Percentiles rank a stretch among this genome's conserved stretches.
Conservation (phyloP, 1,140 invertebrate species). For the Drosophila tristis region DNA sequence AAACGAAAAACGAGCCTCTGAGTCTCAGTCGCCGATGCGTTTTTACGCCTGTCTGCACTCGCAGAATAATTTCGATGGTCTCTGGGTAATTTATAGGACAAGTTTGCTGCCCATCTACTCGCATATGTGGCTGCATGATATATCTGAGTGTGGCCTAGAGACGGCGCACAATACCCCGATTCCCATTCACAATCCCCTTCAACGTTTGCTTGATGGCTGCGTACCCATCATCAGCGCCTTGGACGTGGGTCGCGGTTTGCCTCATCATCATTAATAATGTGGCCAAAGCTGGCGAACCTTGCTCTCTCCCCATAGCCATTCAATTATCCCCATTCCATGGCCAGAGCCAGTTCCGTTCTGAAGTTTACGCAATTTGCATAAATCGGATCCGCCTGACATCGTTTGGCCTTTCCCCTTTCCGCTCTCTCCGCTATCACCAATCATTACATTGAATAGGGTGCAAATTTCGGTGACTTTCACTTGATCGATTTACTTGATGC, state of each 20-base stretch:
- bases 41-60: slow-evolving; percentile 71
- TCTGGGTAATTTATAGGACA: slow-evolving; percentile 66
- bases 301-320: neutral
- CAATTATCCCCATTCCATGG: slow-evolving; percentile 19
- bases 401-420: neutral
- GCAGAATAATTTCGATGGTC: slow-evolving; percentile 55
- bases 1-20: slow-evolving; percentile 8
- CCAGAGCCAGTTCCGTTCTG: slow-evolving; percentile 44
- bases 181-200: neutral
- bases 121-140: slow-evolving; percentile 3
- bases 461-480: slow-evolving; percentile 63
- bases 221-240: slow-evolving; percentile 51
- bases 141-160: slow-evolving; percentile 34
- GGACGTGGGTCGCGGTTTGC: neutral
- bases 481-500: slow-evolving; percentile 62
- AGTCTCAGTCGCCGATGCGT: slow-evolving; percentile 36
- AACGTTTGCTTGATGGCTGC: slow-evolving; percentile 60
- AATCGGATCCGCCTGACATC: slow-evolving; percentile 46
- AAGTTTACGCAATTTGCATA: slow-evolving; percentile 75
- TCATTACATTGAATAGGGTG: slow-evolving; percentile 11
- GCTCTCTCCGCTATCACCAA: neutral
- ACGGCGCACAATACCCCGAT: slow-evolving; percentile 1
- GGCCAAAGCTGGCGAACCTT: slow-evolving; percentile 36
- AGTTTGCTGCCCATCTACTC: slow-evolving; percentile 13
- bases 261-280: slow-evolving; percentile 75